Conservation (phyloP, 2,113 vertebrate species). For the Origma solitaria region DNA sequence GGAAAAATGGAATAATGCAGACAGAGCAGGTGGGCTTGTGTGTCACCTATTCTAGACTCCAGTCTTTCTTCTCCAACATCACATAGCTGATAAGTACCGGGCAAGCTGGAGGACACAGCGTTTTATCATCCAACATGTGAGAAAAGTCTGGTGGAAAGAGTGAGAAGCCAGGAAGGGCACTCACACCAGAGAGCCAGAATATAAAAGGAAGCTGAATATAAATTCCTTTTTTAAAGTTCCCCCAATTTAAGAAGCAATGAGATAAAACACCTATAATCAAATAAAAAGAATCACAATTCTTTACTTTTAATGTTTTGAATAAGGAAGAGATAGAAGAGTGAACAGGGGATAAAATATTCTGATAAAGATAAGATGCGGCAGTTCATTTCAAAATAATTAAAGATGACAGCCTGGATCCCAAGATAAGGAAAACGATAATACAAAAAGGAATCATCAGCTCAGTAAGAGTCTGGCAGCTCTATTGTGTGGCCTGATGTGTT, state of each 20-base stretch:
- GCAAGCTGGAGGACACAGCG: accelerated
- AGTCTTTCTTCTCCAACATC: background rate
- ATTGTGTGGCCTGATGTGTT: background rate
- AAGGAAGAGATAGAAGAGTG: background rate
- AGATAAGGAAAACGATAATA: background rate
- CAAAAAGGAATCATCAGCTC: background rate
- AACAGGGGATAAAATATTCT: background rate
- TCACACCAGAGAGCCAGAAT: background rate
- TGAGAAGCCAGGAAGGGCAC: background rate
- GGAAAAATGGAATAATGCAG: background rate
- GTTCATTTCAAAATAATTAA: slow-evolving; percentile 29
- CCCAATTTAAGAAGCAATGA: background rate
- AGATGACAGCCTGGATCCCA: background rate
- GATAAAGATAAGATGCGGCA: background rate
- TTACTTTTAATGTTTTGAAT: background rate
- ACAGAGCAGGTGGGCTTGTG: background rate
- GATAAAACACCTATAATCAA: background rate
- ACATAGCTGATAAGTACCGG: accelerated
- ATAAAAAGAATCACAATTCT: background rate
- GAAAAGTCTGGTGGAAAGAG: background rate
- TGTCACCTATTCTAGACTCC: background rate
- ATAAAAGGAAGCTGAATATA: background rate
- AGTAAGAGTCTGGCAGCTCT: background rate
- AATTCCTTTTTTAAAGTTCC: background rate
- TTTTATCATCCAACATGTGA: background rate